A percentile compares a stretch with the other conserved stretches of the same genome.
phyloP scores from a whole-genome alignment of 1,140 invertebrate genomes.

The Heliconius nattereri region DNA sequence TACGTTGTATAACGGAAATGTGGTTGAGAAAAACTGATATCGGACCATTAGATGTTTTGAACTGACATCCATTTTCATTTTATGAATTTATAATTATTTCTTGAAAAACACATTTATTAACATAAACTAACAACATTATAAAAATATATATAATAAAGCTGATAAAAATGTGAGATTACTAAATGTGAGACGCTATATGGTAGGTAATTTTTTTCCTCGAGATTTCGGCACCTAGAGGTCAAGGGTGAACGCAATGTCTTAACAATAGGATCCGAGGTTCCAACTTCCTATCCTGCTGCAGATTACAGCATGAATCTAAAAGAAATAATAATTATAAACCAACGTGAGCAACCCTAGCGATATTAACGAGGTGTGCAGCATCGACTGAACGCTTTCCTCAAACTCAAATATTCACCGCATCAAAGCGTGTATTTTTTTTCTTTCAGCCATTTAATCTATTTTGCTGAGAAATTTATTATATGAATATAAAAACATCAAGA shows the following conservation, averaged over 20 bases:
- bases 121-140: too few species aligned
- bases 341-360: conserved; percentile 13
- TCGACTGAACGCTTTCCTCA: conserved; percentile 21
- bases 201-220: too few species aligned
- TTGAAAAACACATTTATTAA: too few species aligned
- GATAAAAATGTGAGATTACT: too few species aligned
- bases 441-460: background rate
- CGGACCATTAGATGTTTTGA: conserved; percentile 5
- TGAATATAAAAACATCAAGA: background rate
- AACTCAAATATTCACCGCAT: conserved; percentile 33
- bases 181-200: too few species aligned
- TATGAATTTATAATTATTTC: background rate
- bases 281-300: too few species aligned
- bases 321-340: background rate
- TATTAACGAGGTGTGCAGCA: conserved; percentile 30
- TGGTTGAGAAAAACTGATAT: conserved; percentile 9
- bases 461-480: background rate
- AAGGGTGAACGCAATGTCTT: too few species aligned
- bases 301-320: background rate
- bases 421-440: conserved; percentile 18
- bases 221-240: too few species aligned
- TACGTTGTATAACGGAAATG: conserved; percentile 11
- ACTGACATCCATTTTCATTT: background rate
- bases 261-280: too few species aligned
- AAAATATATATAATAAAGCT: too few species aligned